Conservation (phyloP, 2,888 invertebrate genomes). For the Ophraella communa region DNA sequence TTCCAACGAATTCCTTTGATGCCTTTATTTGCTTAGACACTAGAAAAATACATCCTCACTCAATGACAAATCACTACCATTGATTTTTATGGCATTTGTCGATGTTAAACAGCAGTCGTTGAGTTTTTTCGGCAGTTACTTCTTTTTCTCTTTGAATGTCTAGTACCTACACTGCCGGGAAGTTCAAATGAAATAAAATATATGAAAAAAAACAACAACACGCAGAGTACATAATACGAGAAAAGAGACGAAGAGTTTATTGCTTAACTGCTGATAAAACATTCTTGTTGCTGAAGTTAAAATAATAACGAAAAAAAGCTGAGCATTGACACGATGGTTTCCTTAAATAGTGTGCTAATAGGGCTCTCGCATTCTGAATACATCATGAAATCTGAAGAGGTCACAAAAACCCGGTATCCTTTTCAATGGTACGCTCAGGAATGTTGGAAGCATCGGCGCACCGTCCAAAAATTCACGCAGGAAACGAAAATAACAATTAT, state of each 20-base stretch:
- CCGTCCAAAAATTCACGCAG: too few species aligned
- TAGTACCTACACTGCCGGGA: slow-evolving; percentile 37
- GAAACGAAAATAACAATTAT: too few species aligned
- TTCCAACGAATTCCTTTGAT: slow-evolving; percentile 36
- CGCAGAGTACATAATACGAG: too few species aligned
- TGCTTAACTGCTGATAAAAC: slow-evolving; percentile 47
- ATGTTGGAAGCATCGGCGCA: slow-evolving; percentile 37
- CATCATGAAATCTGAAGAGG: slow-evolving; percentile 54
- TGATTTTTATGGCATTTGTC: slow-evolving; percentile 47
- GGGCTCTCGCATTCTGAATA: slow-evolving; percentile 54
- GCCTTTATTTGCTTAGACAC: slow-evolving; percentile 39
- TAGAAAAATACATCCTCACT: slow-evolving; percentile 36
- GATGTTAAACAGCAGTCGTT: slow-evolving; percentile 43
- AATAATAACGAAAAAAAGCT: slow-evolving; percentile 45
- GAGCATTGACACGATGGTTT: slow-evolving; percentile 54
- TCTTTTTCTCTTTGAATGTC: slow-evolving; percentile 13
- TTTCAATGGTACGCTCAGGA: slow-evolving; percentile 49
- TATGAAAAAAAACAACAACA: too few species aligned
- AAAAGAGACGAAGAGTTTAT: slow-evolving; percentile 50
- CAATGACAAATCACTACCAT: slow-evolving; percentile 48
- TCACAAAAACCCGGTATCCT: slow-evolving; percentile 52
- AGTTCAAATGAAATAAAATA: too few species aligned
- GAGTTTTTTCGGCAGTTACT: slow-evolving; percentile 38
- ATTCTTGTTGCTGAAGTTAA: slow-evolving; percentile 48
- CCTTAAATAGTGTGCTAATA: slow-evolving; percentile 57